Evolutionary conservation across 37 sponge, comb jelly and placozoan species (phyloP), one percentile per base, ranked within the genome.

Genomic region (Theonella swinhoei): DNA sequence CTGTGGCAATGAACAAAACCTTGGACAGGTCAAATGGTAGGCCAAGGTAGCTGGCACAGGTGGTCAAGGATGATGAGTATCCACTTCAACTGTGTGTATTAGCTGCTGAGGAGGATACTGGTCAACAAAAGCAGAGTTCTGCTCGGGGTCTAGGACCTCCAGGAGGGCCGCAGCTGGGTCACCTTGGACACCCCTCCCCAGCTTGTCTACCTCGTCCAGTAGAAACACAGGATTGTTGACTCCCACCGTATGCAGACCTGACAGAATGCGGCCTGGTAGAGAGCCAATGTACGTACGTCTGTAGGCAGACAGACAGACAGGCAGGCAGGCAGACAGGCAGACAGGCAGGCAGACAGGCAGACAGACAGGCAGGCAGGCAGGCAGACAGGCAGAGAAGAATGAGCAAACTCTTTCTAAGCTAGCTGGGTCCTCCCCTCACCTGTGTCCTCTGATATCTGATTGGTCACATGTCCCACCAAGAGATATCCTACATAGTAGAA

Each of bases 141-240:
- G 97, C 32, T 96, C 97, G 33, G 97, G 95, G 61, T 96, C 97
- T 31, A 96, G 80, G 39, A 96, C 95, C 69, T 96, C 97, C 72
- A 96, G 83, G 23, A 96, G 82, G 19, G 97, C 95, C 63, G 90
- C 95, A n/a, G 94, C 91, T 78, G 97, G 97, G 62, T 96, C 97
- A 54, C 95, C 97, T 1, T 93, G 94, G 31, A 88, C 36, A 65
- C 96, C 86, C 20, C 91, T 85, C 4, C 85, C 89, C 74, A 92
- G 78, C 66, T 92, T 92, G 70, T 91, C 92, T 38, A 95, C 96
- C 54, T 96, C 96, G 43, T 96, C 96, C 69, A 96, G 72, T 0
- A 96, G 91, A 58, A 96, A 88, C 24, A 96, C 96, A 72, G 96
- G 96, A 61, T 96, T 96, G 31, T 85, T 88, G 1, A 94, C 94